Evolutionary conservation across 2,888 invertebrate species (phyloP), one percentile per base, ranked within the genome.

Genomic region (Parascotia fuliginaria): DNA sequence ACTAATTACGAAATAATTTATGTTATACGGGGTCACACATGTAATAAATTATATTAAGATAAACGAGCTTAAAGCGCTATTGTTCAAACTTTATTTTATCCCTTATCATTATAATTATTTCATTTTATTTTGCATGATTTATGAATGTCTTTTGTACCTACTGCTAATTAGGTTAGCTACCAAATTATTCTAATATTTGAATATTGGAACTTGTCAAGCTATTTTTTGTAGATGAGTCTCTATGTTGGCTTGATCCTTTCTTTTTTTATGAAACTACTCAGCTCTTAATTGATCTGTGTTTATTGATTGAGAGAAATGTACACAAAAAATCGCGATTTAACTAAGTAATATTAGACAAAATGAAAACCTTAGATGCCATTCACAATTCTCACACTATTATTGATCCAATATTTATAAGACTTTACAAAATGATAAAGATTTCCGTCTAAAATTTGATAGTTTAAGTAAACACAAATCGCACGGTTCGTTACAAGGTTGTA

Each of bases 1-100:
- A 83, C 72, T 86, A 80, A 86, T 87, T 86, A 83, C 73, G 71
- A 77, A 79, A 82, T 83, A 81, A 79, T 81, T 71, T 66, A 67
- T 68, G 66, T 66, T 57, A 52, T 62, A 66, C 65, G 68, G 58
- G 72, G 74, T 75, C 75, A 70, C 47, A 44, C 59, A 53, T 50
- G 61, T 41, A 60, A 68, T 74, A 63, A 67, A 69, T 65, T 31
- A 44, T 53, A 33, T 47, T 29, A 27, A 32, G 53, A 53, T 53
- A 53, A 53, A 52, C 14, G 16, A 52, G 44, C 44, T 57, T 68
- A 60, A 54, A 68, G 61, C 46, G 45, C 44, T 49, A 64, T 65
- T 57, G 68, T 60, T 67, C 43, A 42, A 39, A 37, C 44, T 55
- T 52, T 56, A 54, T 60, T 63, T 51, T 47, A 33, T 33, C 13